These are phyloP conservation scores for Ptychadena robeensis DNA, from an alignment of 2,797 vertebrate genomes.

Conservation along the genomic window DNA sequence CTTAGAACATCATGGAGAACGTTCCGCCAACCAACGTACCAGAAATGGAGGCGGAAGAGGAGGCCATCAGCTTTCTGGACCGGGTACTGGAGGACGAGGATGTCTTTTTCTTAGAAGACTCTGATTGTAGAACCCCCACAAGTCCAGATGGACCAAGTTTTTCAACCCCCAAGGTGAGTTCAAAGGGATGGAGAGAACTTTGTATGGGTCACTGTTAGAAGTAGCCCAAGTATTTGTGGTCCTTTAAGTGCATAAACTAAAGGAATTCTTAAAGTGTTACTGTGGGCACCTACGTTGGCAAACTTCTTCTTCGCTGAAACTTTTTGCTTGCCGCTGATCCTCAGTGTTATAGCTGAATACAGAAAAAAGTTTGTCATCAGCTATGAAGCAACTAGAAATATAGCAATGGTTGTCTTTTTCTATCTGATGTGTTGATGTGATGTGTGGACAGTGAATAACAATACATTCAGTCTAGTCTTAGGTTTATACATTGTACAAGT, in stretches of 20 bases:
- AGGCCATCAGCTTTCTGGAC: conserved; percentile 91
- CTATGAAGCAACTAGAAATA: not conserved
- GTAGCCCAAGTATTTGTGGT: too few species aligned
- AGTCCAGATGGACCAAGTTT: conserved; percentile 72
- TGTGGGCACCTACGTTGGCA: too few species aligned
- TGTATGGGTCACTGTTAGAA: not conserved
- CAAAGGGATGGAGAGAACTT: not conserved
- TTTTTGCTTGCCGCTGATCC: not conserved
- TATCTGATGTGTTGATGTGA: not conserved
- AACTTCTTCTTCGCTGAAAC: not conserved
- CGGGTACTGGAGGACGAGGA: conserved; percentile 91
- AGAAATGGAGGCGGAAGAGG: conserved; percentile 93
- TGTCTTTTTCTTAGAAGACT: conserved; percentile 83
- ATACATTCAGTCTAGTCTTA: not conserved
- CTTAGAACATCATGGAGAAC: conserved; percentile 64
- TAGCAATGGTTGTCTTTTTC: too few species aligned
- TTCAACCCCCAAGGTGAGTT: conserved; percentile 75
- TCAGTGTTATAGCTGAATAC: not conserved
- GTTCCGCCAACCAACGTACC: conserved; percentile 66
- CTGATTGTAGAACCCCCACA: conserved; percentile 82
- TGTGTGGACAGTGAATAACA: not conserved
- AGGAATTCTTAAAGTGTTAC: too few species aligned
- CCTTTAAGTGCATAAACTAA: too few species aligned
- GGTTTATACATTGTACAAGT: not conserved
- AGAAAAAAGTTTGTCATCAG: not conserved